These are phyloP conservation scores for Lucilia sericata DNA, from an alignment of 1,140 invertebrate genomes.

Conservation along the genomic window DNA sequence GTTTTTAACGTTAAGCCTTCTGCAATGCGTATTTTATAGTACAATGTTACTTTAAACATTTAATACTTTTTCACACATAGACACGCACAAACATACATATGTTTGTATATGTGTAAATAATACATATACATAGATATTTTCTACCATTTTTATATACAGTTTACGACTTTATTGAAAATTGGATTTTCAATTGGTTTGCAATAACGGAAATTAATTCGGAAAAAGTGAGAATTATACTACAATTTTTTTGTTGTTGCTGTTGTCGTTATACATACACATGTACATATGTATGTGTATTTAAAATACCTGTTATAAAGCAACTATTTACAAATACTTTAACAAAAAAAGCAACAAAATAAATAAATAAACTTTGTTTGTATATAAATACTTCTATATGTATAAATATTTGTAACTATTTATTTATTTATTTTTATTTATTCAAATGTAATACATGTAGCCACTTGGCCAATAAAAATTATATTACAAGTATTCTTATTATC, in stretches of 20 bases:
- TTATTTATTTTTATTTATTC: too few species aligned
- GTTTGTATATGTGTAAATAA: not conserved
- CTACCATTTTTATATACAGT: conserved; percentile 10
- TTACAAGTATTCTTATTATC: too few species aligned
- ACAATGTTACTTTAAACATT: conserved; percentile 9
- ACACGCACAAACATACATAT: not conserved
- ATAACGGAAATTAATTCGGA: conserved; percentile 66
- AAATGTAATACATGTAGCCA: too few species aligned
- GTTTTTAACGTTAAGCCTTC: conserved; percentile 31
- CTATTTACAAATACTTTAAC: not conserved
- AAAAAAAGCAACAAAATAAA: not conserved
- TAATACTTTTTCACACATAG: not conserved
- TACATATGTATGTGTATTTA: not conserved
- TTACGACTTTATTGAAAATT: conserved; percentile 44
- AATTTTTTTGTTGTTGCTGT: conserved; percentile 2
- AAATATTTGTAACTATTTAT: not conserved
- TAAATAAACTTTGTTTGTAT: not conserved
- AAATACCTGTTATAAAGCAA: not conserved
- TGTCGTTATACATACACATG: not conserved
- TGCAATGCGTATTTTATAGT: conserved; percentile 31
- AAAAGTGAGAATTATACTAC: conserved; percentile 41
- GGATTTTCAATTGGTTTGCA: conserved; percentile 66
- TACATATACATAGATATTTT: not conserved
- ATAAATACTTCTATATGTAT: not conserved
- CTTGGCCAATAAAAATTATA: too few species aligned